Evolutionary conservation across 2,888 invertebrate species (phyloP).

Genomic region (Metallyticus violacea): DNA sequence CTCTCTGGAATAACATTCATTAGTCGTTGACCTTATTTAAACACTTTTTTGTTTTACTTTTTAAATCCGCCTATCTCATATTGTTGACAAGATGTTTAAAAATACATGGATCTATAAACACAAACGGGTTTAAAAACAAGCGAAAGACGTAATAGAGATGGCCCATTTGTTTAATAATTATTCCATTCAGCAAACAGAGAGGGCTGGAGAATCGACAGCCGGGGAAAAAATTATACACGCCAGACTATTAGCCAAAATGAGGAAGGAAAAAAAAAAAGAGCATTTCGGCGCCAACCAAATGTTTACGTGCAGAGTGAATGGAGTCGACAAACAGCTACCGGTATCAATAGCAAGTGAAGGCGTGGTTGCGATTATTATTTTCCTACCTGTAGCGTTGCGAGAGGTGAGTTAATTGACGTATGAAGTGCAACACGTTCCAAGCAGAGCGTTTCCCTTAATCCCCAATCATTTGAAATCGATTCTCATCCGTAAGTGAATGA

Average conservation of each 20-base stretch:
- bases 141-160: neutral
- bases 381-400: neutral
- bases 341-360: neutral
- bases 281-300: neutral
- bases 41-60: too few relatives aligned
- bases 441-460: neutral
- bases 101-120: neutral
- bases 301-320: neutral
- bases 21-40: neutral
- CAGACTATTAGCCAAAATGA: neutral
- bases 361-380: neutral
- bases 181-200: neutral
- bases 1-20: neutral
- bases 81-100: neutral
- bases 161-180: neutral
- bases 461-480: neutral
- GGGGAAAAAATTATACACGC: neutral
- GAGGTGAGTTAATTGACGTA: neutral
- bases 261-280: neutral
- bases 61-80: neutral
- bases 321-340: neutral
- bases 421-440: neutral
- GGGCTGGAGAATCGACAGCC: neutral
- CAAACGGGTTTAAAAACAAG: neutral
- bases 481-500: neutral